phyloP scores from a whole-genome alignment of 2,797 vertebrate genomes.

The Leptoclinus maculatus region DNA sequence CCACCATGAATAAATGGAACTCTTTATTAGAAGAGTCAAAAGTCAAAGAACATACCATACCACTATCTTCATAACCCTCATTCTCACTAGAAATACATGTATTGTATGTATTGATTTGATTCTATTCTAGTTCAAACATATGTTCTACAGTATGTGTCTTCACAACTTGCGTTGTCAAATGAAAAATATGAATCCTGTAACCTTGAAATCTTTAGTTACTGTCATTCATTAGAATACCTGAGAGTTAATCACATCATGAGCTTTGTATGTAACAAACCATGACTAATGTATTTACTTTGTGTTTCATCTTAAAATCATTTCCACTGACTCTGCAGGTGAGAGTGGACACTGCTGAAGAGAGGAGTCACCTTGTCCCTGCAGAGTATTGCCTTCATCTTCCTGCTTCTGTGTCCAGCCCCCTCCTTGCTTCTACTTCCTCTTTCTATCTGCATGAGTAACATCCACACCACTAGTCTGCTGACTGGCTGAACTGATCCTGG shows the following conservation, averaged over 20 bases:
- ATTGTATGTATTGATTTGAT: background rate
- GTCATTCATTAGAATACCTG: background rate
- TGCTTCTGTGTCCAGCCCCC: constrained; percentile 39
- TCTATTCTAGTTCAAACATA: background rate
- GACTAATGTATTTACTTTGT: background rate
- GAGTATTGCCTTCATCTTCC: constrained; percentile 54
- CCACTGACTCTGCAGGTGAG: constrained; percentile 21
- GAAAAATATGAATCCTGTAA: background rate
- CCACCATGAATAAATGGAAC: too few relatives aligned
- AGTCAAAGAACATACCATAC: too few relatives aligned
- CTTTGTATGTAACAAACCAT: background rate
- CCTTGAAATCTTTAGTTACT: background rate
- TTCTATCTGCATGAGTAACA: background rate
- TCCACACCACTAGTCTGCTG: constrained; percentile 6
- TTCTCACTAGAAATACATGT: background rate
- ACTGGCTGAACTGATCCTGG: background rate
- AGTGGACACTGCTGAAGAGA: constrained; percentile 4
- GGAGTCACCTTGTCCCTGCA: constrained; percentile 76
- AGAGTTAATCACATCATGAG: background rate
- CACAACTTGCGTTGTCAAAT: background rate
- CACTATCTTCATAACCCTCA: background rate
- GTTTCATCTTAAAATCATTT: background rate
- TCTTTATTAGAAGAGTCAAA: too few relatives aligned
- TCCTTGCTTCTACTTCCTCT: constrained; percentile 36
- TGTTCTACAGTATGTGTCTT: too few relatives aligned